Base-by-base conservation (phyloP, 2,888 invertebrate genomes). In the Brachyptera putata region DNA sequence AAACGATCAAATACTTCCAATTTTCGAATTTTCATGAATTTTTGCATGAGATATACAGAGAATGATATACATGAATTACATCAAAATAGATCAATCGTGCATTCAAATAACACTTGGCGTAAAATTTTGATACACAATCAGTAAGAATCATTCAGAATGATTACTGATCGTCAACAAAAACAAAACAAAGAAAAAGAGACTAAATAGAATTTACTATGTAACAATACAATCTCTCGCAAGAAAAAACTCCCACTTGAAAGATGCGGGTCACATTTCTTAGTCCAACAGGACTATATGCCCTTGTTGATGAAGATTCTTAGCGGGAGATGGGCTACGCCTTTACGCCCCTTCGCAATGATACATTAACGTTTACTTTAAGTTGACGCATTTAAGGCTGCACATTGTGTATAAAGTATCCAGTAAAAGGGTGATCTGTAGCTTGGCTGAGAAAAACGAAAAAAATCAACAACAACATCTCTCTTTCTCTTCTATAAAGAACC, bases 201-300 rank as follows among this genome's bases (percentile, higher is more conserved):
- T 50, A 59, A 50, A 59, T 59, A 16, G 34, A 53, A 59, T 59
- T 43, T 59, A 59, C 59, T 59, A 26, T 50, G 25, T 59, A 53
- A 59, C 59, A 59, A 36, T 59, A 59, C 41, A 59, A 26, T 59
- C 59, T 59, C 50, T 16, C 21, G 58, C 50, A 53, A 53, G 37
- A 30, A 46, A 25, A 26, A 30, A 36, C 39, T 18, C 59, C 49
- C 26, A 37, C 26, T 50, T 53, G 30, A 55, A 30, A 59, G 53
- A 59, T 53, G 53, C 39, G 39, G 18, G 50, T 39, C 37, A 59
- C 59, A 59, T 59, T 41, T 59, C 59, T 59, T 53, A 59, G 59
- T 59, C 53, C 24, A 43, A n/a, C n/a, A n/a, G n/a, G n/a, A n/a
- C n/a, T n/a, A n/a, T n/a, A n/a, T n/a, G n/a, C n/a, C n/a, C 34